Evolutionary conservation across 2,113 vertebrate species (phyloP), one percentile per base, ranked within the genome.

Genomic region (Symphodus melops): DNA sequence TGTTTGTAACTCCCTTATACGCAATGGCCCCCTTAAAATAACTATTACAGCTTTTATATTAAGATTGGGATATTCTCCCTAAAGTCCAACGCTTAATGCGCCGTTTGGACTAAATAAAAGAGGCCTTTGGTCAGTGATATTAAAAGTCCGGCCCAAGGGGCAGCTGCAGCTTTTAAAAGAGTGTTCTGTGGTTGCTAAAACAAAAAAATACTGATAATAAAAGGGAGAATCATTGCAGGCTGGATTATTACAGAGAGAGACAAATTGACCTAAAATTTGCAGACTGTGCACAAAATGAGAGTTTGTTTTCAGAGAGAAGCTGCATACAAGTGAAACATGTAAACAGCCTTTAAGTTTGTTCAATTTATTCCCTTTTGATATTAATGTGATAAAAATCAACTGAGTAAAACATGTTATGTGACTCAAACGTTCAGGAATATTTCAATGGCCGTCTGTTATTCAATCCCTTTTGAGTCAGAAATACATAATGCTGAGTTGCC

Each of bases 101-200:
- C 58, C 85, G 65, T 83, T 81, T 82, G 53, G 19, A 63, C 77
- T 66, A 75, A 79, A 89, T 83, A 85, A 86, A 89, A 77, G 51
- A 85, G 72, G 68, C 77, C 79, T 87, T 87, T 84, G 79, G 87
- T 9, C 75, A 72, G 66, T 81, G 56, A 81, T 85, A 89, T 89
- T 83, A 86, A 89, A 86, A 81, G 84, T 75, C 65, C 63, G 60
- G 73, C 87, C 73, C 87, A 53, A 67, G 87, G 69, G 84, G 73
- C 82, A 66, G 72, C 42, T 83, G 70, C 23, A 74, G 72, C 19
- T 25, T 66, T 68, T 58, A 55, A 82, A 51, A 62, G 68, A 74
- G 55, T 83, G 74, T 78, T 67, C 62, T 63, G 75, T 54, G 73
- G 76, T 82, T 75, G 62, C 82, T 83, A 49, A 86, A 41, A 28